phyloP scores from a whole-genome alignment of 2,888 invertebrate species.

The Trachelus stipa region DNA sequence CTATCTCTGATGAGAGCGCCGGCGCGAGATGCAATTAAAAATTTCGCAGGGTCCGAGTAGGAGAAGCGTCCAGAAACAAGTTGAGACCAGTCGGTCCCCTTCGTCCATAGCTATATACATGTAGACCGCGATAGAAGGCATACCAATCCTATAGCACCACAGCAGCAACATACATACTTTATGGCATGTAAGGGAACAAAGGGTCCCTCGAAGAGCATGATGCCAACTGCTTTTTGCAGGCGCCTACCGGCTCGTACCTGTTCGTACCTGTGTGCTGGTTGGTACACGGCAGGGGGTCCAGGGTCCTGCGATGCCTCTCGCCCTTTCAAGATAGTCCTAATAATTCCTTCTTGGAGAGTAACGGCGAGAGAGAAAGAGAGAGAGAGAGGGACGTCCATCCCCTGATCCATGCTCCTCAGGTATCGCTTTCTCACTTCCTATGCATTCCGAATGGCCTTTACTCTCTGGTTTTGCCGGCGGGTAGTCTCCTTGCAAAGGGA shows the following conservation, averaged over 20 bases:
- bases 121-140: neutral
- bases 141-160: neutral
- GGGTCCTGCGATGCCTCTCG: neutral
- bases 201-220: slow-evolving; percentile 6
- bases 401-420: slow-evolving; percentile 5
- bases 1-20: slow-evolving; percentile 26
- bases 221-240: slow-evolving; percentile 9
- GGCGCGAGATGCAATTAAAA: slow-evolving; percentile 56
- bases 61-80: neutral
- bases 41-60: slow-evolving; percentile 43
- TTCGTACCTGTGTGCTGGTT: slow-evolving; percentile 40
- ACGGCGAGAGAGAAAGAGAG: slow-evolving; percentile 25
- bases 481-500: neutral
- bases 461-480: slow-evolving; percentile 28
- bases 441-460: slow-evolving; percentile 61
- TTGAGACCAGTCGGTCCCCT: neutral
- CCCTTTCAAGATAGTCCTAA: slow-evolving; percentile 48
- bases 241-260: slow-evolving; percentile 21
- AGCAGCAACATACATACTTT: slow-evolving; percentile 1
- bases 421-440: slow-evolving; percentile 34
- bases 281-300: neutral
- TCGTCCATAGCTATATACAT: neutral
- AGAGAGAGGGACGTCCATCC: slow-evolving; percentile 16
- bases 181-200: neutral
- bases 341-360: slow-evolving; percentile 44